phyloP scores from a whole-genome alignment of 2,113 vertebrate species.

The Neodontobutis hainanensis region DNA sequence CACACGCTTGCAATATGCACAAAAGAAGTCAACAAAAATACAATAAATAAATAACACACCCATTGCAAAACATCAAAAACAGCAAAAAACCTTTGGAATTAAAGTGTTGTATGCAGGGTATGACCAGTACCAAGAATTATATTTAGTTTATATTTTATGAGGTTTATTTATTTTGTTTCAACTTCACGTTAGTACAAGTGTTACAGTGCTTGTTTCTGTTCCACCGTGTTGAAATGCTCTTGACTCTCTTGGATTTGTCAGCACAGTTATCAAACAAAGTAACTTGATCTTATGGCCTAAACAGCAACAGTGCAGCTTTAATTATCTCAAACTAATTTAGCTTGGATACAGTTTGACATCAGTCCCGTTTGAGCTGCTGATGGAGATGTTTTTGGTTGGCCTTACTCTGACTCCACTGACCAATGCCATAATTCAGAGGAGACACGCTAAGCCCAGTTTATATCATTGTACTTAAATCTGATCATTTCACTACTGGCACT shows the following conservation, averaged over 20 bases:
- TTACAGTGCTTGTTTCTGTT: no score
- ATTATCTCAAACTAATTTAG: constrained; percentile 53
- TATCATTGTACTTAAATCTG: constrained; percentile 51
- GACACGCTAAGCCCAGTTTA: constrained; percentile 32
- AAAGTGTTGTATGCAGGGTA: no score
- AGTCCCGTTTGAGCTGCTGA: constrained; percentile 31
- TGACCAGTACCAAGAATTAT: no score
- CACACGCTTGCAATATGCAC: no score
- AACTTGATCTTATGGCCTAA: constrained; percentile 34
- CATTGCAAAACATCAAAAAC: no score
- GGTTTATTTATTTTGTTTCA: no score
- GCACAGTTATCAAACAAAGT: constrained; percentile 36
- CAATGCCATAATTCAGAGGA: constrained; percentile 40
- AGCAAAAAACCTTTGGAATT: no score
- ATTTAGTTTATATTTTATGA: no score
- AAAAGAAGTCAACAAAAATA: no score
- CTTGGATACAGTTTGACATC: constrained; percentile 61
- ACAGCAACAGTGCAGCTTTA: constrained; percentile 22
- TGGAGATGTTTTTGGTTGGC: constrained; percentile 33
- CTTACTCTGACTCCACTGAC: constrained; percentile 9
- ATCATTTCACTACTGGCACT: constrained; percentile 61
- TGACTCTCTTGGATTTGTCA: constrained; percentile 22
- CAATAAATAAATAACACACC: no score
- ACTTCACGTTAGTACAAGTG: no score
- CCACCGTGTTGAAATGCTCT: background rate